Percentiles rank a stretch among this genome's conserved stretches.
Evolutionary conservation across 2,113 vertebrate genomes (phyloP).

Genomic region (Zosterops borbonicus): DNA sequence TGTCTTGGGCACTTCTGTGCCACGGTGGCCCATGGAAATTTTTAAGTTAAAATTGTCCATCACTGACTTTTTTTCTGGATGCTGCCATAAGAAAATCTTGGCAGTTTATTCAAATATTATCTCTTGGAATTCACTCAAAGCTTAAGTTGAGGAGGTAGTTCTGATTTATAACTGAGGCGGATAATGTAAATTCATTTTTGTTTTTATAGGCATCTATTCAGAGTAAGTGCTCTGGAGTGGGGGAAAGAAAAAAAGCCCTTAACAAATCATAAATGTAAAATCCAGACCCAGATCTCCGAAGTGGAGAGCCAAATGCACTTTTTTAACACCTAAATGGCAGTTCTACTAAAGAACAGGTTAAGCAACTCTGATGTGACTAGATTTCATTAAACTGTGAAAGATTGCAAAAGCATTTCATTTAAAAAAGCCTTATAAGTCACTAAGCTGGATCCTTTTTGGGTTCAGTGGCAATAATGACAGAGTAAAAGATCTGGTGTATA

Average conservation of each 20-base stretch:
- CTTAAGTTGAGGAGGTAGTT: conserved; percentile 2
- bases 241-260: background rate
- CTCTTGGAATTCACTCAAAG: conserved; percentile 42
- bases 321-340: background rate
- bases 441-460: background rate
- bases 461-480: background rate
- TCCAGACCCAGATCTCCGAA: background rate
- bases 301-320: background rate
- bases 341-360: background rate
- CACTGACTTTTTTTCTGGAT: background rate
- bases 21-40: background rate
- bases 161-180: conserved; percentile 29
- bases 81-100: background rate
- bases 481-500: background rate
- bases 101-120: conserved; percentile 35
- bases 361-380: background rate
- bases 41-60: background rate
- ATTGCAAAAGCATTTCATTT: background rate
- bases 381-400: background rate
- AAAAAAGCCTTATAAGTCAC: background rate
- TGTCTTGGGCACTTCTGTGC: background rate
- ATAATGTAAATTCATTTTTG: conserved; percentile 57
- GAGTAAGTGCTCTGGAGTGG: background rate
- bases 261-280: conserved; percentile 26
- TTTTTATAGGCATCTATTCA: conserved; percentile 46